Evolutionary conservation across 2,113 vertebrate species (phyloP).

Genomic region (Phalacrocorax aristotelis): DNA sequence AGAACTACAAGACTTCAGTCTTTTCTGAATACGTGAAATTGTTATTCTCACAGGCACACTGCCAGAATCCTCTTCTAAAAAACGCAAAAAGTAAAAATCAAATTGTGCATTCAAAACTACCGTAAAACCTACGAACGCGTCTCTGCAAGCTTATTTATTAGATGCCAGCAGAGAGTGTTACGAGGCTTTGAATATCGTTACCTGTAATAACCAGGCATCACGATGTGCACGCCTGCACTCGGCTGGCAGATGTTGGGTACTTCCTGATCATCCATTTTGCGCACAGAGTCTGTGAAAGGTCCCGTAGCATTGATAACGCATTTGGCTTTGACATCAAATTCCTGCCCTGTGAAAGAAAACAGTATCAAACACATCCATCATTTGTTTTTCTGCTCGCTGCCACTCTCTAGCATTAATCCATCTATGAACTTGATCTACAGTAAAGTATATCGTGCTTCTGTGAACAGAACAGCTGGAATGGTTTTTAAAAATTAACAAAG

Average conservation of each 20-base stretch:
- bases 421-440: conserved; percentile 80
- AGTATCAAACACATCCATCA: conserved; percentile 84
- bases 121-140: accelerated
- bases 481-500: background rate
- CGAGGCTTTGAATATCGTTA: conserved; percentile 50
- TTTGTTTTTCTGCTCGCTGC: conserved; percentile 81
- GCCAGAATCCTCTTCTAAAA: background rate
- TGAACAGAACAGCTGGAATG: background rate
- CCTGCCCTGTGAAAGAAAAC: conserved; percentile 94
- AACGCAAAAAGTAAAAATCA: background rate
- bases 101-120: accelerated
- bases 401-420: conserved; percentile 82
- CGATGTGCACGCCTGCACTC: conserved; percentile 86
- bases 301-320: conserved; percentile 98
- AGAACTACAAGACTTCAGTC: background rate
- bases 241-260: conserved; percentile 89
- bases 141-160: background rate
- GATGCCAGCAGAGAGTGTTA: background rate
- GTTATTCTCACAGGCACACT: background rate
- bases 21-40: background rate
- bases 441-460: conserved; percentile 61
- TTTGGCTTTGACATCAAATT: conserved; percentile 98
- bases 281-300: conserved; percentile 89
- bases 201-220: conserved; percentile 92
- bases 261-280: conserved; percentile 90